Evolutionary conservation across 2,888 invertebrate genomes (phyloP).

Genomic region (Calameuta idolon): DNA sequence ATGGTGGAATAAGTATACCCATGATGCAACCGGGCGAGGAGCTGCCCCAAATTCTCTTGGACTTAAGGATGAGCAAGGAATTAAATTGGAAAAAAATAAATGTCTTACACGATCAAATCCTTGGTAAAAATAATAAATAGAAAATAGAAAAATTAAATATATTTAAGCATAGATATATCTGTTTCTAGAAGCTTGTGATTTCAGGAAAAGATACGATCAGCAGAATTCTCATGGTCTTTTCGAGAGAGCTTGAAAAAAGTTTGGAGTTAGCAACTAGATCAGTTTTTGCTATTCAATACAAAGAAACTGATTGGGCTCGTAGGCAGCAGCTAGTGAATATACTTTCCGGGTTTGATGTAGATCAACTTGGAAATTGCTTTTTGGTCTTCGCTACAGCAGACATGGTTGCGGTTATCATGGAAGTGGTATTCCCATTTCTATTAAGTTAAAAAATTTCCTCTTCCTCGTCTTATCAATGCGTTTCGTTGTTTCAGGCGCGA

Average conservation of each 20-base stretch:
- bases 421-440: constrained; percentile 63
- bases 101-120: constrained; percentile 78
- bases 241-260: constrained; percentile 67
- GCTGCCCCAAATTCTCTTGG: constrained; percentile 81
- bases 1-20: constrained; percentile 79
- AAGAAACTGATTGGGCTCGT: constrained; percentile 67
- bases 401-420: constrained; percentile 75
- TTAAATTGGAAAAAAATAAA: constrained; percentile 81
- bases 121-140: constrained; percentile 69
- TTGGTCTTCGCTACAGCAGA: constrained; percentile 75
- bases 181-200: constrained; percentile 24
- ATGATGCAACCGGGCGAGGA: constrained; percentile 78
- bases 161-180: background rate
- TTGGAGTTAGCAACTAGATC: constrained; percentile 69
- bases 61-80: constrained; percentile 75
- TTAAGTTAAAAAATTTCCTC: constrained; percentile 2
- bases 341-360: constrained; percentile 68
- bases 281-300: constrained; percentile 70
- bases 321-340: constrained; percentile 68
- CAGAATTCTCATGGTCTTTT: constrained; percentile 73
- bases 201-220: constrained; percentile 76
- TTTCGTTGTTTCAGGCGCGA: constrained; percentile 69
- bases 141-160: background rate
- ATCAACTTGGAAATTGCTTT: constrained; percentile 72
- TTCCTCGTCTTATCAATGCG: background rate